Conservation (phyloP, 2,888 invertebrate species). For the Danaus chrysippus region DNA sequence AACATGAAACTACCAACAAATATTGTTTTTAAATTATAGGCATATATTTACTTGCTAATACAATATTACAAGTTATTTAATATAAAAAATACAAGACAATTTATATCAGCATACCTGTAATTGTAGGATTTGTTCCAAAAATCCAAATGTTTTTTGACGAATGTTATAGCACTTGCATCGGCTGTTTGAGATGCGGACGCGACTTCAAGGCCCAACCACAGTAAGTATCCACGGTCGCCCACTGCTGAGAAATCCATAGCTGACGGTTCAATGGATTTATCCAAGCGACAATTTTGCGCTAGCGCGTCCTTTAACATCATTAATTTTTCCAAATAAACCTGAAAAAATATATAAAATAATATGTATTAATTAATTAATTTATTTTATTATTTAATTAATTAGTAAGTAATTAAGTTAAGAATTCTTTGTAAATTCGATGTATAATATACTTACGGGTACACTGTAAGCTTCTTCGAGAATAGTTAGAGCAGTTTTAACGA, state of each 20-base stretch:
- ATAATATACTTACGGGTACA: constrained; percentile 81
- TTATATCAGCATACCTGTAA: constrained; percentile 74
- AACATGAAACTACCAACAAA: not conserved
- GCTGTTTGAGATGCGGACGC: constrained; percentile 82
- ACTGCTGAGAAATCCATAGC: constrained; percentile 84
- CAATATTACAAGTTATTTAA: too few relatives aligned
- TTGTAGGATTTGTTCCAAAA: constrained; percentile 88
- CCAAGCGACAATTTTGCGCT: constrained; percentile 61
- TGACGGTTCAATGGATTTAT: constrained; percentile 85
- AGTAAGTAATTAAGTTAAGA: too few relatives aligned
- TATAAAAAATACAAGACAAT: not conserved
- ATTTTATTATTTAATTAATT: not conserved
- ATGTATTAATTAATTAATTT: not conserved
- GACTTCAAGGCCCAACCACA: constrained; percentile 88
- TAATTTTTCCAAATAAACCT: constrained; percentile 87
- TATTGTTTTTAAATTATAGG: not conserved
- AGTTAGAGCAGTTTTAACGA: constrained; percentile 88
- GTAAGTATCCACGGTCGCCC: constrained; percentile 88
- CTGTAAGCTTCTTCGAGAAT: constrained; percentile 96
- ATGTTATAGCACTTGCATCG: constrained; percentile 85
- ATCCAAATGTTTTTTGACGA: constrained; percentile 86
- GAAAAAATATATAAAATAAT: constrained; percentile 31
- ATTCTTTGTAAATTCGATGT: too few relatives aligned
- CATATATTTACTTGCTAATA: too few relatives aligned
- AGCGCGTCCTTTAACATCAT: constrained; percentile 86